A percentile compares a stretch with the other conserved stretches of the same genome.
These are phyloP conservation scores for Diorhabda carinulata DNA, from an alignment of 1,140 invertebrate genomes.

Conservation along the genomic window DNA sequence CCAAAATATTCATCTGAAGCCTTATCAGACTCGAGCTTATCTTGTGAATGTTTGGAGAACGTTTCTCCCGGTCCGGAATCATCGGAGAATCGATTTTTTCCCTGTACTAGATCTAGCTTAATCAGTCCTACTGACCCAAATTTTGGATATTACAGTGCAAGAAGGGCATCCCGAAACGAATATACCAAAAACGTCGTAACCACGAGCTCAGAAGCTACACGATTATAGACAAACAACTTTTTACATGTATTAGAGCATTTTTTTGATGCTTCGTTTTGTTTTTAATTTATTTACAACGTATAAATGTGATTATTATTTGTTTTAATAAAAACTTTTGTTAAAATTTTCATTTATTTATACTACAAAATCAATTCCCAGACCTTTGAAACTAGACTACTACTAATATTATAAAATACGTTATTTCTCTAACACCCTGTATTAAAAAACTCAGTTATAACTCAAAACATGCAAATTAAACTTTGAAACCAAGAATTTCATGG, in stretches of 20 bases:
- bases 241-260: background rate
- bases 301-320: too few relatives aligned
- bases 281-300: too few relatives aligned
- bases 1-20: conserved; percentile 57
- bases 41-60: conserved; percentile 63
- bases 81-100: conserved; percentile 49
- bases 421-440: too few relatives aligned
- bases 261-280: too few relatives aligned
- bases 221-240: conserved; percentile 47
- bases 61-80: conserved; percentile 38
- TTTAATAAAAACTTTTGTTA: too few relatives aligned
- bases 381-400: too few relatives aligned
- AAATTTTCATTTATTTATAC: too few relatives aligned
- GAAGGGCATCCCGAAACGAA: conserved; percentile 50
- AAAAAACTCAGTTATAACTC: too few relatives aligned
- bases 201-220: conserved; percentile 56
- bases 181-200: conserved; percentile 52
- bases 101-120: conserved; percentile 48
- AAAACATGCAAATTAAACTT: too few relatives aligned
- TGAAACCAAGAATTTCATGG: too few relatives aligned
- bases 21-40: conserved; percentile 59
- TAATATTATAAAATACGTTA: too few relatives aligned
- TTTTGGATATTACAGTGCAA: conserved; percentile 52
- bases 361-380: too few relatives aligned
- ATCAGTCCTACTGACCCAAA: conserved; percentile 48